Percentiles rank a stretch among this genome's conserved stretches.
Evolutionary conservation across 2,888 invertebrate genomes (phyloP).

Genomic region (Drosophila parthenogenetica): DNA sequence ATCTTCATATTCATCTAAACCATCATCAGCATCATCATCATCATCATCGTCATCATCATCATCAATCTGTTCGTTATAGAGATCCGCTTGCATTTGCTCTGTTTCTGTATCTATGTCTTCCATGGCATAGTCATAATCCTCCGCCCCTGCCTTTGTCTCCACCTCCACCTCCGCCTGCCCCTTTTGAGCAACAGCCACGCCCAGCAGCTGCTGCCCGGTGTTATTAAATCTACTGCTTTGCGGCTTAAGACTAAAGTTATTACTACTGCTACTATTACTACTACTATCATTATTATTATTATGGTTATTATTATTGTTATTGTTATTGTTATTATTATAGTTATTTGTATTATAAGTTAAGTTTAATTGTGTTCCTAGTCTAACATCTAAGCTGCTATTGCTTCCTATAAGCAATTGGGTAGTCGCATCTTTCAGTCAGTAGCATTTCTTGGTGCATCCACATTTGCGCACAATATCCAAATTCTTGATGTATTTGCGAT

Average conservation of each 20-base stretch:
- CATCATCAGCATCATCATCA: conserved; percentile 80
- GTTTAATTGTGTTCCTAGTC: conserved; percentile 81
- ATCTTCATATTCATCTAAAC: conserved; percentile 58
- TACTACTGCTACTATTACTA: conserved; percentile 64
- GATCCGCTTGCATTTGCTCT: conserved; percentile 82
- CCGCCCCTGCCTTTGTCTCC: conserved; percentile 17
- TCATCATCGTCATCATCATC: conserved; percentile 43
- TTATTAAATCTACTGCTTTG: conserved; percentile 69
- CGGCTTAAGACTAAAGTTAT: conserved; percentile 68
- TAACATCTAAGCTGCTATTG: conserved; percentile 85
- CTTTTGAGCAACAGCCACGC: conserved; percentile 34
- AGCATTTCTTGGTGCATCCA: conserved; percentile 96
- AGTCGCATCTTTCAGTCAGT: conserved; percentile 89
- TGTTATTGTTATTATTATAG: conserved; percentile 53
- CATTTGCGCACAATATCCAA: conserved; percentile 98
- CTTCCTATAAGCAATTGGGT: conserved; percentile 85
- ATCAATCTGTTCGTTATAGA: conserved; percentile 77
- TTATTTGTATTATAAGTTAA: conserved; percentile 76
- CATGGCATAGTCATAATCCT: conserved; percentile 66
- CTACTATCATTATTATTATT: conserved; percentile 49
- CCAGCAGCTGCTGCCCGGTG: conserved; percentile 56
- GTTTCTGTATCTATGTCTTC: conserved; percentile 65
- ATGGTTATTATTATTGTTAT: conserved; percentile 67
- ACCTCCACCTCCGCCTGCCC: conserved; percentile 30
- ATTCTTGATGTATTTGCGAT: conserved; percentile 97